A percentile compares a stretch with the other conserved stretches of the same genome.
These are phyloP conservation scores for Rafetus swinhoei DNA, from an alignment of 2,113 vertebrate species.

Conservation along the genomic window DNA sequence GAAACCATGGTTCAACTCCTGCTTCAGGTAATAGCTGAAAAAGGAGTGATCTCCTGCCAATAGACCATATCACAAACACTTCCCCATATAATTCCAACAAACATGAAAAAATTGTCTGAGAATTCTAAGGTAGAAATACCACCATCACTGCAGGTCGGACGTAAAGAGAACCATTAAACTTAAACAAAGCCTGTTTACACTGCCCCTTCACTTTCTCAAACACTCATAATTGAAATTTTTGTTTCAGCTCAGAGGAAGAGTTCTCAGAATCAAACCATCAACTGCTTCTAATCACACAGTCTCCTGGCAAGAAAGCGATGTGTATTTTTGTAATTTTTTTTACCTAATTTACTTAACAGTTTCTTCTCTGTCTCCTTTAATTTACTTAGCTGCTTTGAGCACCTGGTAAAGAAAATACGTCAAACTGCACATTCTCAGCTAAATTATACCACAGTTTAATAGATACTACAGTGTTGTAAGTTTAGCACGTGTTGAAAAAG, in stretches of 20 bases:
- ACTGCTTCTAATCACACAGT: fast-evolving
- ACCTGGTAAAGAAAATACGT: background rate
- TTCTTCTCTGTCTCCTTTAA: background rate
- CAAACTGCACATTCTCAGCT: background rate
- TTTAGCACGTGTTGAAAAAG: background rate
- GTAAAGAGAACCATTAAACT: background rate
- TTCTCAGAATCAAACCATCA: fast-evolving
- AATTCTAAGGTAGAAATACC: fast-evolving
- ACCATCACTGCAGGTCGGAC: background rate
- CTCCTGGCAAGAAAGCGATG: background rate
- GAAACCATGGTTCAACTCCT: background rate
- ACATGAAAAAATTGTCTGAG: fast-evolving
- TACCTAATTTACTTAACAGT: background rate
- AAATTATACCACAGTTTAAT: background rate
- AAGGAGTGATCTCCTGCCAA: background rate
- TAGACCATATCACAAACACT: background rate
- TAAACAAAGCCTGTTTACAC: fast-evolving
- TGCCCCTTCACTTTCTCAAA: background rate
- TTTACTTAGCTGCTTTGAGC: background rate
- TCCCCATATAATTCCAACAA: background rate
- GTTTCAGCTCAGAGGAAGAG: fast-evolving
- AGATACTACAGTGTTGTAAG: background rate
- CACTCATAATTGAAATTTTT: fast-evolving
- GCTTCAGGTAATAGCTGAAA: background rate
- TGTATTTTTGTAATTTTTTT: background rate